Evolutionary conservation across 2,113 vertebrate genomes (phyloP).

Genomic region (Phaethon lepturus): DNA sequence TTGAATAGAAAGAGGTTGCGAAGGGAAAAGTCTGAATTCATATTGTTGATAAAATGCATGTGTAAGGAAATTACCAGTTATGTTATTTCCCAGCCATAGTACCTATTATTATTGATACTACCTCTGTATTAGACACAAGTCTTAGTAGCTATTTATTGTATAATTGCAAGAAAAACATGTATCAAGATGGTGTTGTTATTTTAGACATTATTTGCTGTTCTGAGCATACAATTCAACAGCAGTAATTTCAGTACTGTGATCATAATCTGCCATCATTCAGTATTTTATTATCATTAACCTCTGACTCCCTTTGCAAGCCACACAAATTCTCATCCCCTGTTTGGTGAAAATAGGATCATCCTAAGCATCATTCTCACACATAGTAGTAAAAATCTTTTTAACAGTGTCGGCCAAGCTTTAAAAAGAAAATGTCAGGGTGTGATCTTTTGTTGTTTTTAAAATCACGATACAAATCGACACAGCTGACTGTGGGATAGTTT

Average conservation of each 20-base stretch:
- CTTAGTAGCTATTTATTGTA: background rate
- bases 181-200: background rate
- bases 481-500: background rate
- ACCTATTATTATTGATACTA: background rate
- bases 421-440: background rate
- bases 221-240: background rate
- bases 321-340: background rate
- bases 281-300: background rate
- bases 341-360: background rate
- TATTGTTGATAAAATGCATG: background rate
- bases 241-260: background rate
- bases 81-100: background rate
- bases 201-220: background rate
- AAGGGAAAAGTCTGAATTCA: background rate
- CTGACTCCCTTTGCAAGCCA: background rate
- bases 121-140: background rate
- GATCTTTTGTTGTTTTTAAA: background rate
- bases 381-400: background rate
- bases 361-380: background rate
- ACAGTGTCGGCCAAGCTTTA: background rate
- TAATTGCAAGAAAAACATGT: background rate
- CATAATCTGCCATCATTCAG: background rate
- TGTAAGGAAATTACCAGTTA: background rate
- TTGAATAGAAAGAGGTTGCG: background rate
- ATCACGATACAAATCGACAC: background rate